Conservation (phyloP, 1,140 invertebrate species). For the Telenomus remus region DNA sequence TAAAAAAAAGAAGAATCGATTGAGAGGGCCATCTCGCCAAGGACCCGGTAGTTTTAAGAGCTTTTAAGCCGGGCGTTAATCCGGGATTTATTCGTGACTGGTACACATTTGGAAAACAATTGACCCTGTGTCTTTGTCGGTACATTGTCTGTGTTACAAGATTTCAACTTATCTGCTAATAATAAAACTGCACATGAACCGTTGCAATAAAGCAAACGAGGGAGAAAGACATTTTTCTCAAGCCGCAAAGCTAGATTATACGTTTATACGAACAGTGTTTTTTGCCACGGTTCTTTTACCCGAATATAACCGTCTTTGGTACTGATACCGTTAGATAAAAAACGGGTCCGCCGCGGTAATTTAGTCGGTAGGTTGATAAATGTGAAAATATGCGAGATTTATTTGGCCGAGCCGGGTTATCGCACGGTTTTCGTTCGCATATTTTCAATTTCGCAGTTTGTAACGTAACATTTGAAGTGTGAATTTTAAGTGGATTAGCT, state of each 20-base stretch:
- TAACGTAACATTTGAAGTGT: too few species aligned
- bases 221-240: constrained; percentile 51
- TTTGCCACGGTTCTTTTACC: constrained; percentile 39
- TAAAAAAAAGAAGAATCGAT: constrained; percentile 50
- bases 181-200: constrained; percentile 45
- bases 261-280: constrained; percentile 36
- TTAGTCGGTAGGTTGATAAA: constrained; percentile 36
- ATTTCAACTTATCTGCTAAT: constrained; percentile 47
- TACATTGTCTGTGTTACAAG: constrained; percentile 54
- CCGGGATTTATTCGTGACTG: constrained; percentile 69
- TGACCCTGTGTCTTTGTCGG: constrained; percentile 55
- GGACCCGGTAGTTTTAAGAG: constrained; percentile 63
- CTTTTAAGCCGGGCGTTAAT: constrained; percentile 70
- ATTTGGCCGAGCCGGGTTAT: too few species aligned
- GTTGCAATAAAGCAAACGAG: constrained; percentile 45
- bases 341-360: constrained; percentile 35
- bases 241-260: constrained; percentile 48
- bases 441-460: too few species aligned
- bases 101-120: constrained; percentile 69
- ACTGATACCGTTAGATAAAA: constrained; percentile 33
- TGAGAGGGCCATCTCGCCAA: constrained; percentile 40
- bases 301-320: constrained; percentile 39
- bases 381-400: constrained; percentile 33
- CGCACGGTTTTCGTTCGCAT: too few species aligned
- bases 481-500: too few species aligned